Conservation (phyloP, 2,113 vertebrate species). For the Butorides virescens region DNA sequence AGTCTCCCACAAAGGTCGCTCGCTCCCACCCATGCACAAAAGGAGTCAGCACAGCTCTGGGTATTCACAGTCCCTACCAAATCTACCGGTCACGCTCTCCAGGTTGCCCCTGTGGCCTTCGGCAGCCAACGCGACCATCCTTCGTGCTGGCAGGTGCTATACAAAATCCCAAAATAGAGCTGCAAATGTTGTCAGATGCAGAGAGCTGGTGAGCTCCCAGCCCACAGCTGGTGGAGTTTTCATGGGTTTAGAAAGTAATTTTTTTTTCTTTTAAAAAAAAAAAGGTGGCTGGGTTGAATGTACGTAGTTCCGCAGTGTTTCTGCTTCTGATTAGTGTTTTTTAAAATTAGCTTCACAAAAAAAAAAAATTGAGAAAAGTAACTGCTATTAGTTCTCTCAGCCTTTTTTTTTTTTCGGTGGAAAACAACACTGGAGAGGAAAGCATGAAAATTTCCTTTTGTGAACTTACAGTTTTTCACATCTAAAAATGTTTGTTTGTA, state of each 20-base stretch:
- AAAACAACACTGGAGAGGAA: not conserved
- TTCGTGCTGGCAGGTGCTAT: not conserved
- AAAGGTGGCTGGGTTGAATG: rapidly evolving
- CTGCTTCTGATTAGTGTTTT: not conserved
- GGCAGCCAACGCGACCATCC: rapidly evolving
- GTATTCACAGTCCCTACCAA: not conserved
- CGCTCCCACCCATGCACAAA: rapidly evolving
- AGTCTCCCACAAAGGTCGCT: not conserved
- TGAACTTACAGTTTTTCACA: not conserved
- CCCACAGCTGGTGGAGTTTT: not conserved
- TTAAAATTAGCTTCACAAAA: not conserved
- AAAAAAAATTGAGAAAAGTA: not conserved
- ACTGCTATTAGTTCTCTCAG: not conserved
- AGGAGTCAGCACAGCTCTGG: not conserved
- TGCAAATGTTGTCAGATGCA: rapidly evolving
- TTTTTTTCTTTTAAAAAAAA: not conserved
- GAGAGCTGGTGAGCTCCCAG: not conserved
- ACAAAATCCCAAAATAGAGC: not conserved
- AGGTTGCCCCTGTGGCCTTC: rapidly evolving
- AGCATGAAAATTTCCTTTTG: not conserved
- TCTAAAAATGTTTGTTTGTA: not conserved
- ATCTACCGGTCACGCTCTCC: rapidly evolving
- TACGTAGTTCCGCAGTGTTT: rapidly evolving
- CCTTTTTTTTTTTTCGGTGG: not conserved
- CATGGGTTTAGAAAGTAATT: not conserved